Percentiles rank a stretch among this genome's conserved stretches.
Conservation (phyloP, 92 coral and sea anemone species). For the Epizoanthus stellaris region DNA sequence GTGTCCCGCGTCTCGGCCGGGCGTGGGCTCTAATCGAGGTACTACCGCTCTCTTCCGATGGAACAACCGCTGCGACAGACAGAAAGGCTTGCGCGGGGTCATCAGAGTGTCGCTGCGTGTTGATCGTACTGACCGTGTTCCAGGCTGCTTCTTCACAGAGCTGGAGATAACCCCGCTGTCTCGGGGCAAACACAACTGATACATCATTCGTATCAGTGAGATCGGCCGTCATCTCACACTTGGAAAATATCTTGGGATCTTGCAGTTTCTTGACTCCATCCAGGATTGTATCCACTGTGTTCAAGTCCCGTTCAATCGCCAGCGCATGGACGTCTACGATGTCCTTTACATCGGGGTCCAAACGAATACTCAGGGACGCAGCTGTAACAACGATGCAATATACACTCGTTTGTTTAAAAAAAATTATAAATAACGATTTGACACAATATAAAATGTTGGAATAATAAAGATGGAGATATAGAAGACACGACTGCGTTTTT, state of each 20-base stretch:
- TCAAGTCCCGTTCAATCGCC: constrained; percentile 54
- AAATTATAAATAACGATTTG: too few species aligned
- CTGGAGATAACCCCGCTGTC: constrained; percentile 46
- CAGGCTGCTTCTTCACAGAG: constrained; percentile 70
- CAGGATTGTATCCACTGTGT: constrained; percentile 59
- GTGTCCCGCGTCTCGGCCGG: constrained; percentile 23
- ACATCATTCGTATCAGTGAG: constrained; percentile 81
- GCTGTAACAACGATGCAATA: constrained; percentile 42
- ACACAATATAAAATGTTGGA: too few species aligned
- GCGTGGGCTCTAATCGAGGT: constrained; percentile 7
- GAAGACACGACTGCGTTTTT: too few species aligned
- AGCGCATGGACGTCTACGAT: constrained; percentile 46
- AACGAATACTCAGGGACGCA: constrained; percentile 75
- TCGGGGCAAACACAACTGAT: constrained; percentile 68
- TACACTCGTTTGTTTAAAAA: too few species aligned
- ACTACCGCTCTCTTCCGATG: neutral
- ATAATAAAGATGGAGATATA: too few species aligned
- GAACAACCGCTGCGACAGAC: constrained; percentile 74
- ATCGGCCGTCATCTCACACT: constrained; percentile 76
- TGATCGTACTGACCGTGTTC: constrained; percentile 56
- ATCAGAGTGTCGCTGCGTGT: constrained; percentile 59
- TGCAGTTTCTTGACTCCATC: constrained; percentile 52
- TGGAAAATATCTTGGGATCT: constrained; percentile 42
- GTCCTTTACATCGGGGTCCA: constrained; percentile 74
- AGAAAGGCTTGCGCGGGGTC: constrained; percentile 65